These are phyloP conservation scores for Natator depressus DNA, from an alignment of 2,113 vertebrate species.

Conservation along the genomic window DNA sequence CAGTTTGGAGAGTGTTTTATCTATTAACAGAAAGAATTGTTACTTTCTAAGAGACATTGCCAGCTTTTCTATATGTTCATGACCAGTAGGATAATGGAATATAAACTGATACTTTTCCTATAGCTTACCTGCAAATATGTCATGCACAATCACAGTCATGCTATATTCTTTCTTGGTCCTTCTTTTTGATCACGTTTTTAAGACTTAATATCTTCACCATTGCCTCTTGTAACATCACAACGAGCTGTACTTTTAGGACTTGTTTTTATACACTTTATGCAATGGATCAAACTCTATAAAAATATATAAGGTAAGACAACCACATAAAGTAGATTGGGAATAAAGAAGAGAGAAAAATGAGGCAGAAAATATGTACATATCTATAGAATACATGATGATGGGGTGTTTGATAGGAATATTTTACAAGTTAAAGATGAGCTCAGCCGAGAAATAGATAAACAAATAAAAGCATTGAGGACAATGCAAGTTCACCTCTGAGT, in stretches of 20 bases:
- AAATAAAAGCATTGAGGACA: slow-evolving; percentile 20
- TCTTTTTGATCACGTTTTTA: slow-evolving; percentile 2
- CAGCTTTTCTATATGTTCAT: neutral
- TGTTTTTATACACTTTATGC: slow-evolving; percentile 24
- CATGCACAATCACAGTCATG: neutral
- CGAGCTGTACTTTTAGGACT: slow-evolving; percentile 23
- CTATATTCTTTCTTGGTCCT: neutral
- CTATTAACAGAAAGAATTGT: neutral
- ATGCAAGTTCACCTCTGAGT: neutral
- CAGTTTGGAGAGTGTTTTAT: neutral
- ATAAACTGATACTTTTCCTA: neutral
- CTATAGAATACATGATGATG: neutral
- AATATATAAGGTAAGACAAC: slow-evolving; percentile 15
- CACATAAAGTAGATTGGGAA: slow-evolving; percentile 12
- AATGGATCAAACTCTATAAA: slow-evolving; percentile 37
- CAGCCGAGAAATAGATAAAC: slow-evolving; percentile 12
- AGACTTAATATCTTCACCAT: slow-evolving; percentile 3
- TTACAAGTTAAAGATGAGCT: neutral
- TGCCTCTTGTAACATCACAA: slow-evolving; percentile 22
- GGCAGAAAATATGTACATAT: neutral
- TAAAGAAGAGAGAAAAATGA: neutral
- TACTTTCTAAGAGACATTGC: neutral
- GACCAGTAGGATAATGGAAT: neutral
- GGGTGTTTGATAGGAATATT: neutral
- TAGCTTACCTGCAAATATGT: neutral